A percentile compares a stretch with the other conserved stretches of the same genome.
Evolutionary conservation across 2,113 vertebrate species (phyloP).

Genomic region (Oxygymnocypris stewartii): DNA sequence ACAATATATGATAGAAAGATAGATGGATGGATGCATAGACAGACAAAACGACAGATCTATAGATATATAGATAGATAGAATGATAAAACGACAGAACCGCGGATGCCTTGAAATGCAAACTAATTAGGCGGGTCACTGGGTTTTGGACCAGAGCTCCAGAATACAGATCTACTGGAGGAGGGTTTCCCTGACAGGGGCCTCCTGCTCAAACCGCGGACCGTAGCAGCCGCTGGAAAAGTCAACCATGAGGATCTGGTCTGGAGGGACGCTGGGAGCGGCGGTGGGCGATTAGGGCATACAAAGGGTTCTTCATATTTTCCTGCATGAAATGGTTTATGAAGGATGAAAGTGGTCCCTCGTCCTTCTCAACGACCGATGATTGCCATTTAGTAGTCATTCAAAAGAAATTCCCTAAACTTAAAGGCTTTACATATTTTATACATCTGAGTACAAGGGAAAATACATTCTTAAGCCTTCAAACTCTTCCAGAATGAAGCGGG

Average conservation of each 20-base stretch:
- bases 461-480: slow-evolving; percentile 13
- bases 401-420: slow-evolving; percentile 14
- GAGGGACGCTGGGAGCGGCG: slow-evolving; percentile 2
- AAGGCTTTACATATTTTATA: neutral
- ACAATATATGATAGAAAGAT: neutral
- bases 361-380: slow-evolving; percentile 41
- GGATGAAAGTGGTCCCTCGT: slow-evolving; percentile 46
- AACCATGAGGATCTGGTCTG: neutral
- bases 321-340: slow-evolving; percentile 50
- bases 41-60: neutral
- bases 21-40: neutral
- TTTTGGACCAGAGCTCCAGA: neutral
- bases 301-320: slow-evolving; percentile 40
- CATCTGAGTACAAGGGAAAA: slow-evolving; percentile 19
- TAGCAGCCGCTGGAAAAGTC: slow-evolving; percentile 42
- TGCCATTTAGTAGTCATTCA: slow-evolving; percentile 42
- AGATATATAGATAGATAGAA: neutral
- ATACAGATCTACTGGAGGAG: neutral
- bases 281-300: slow-evolving; percentile 32
- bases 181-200: slow-evolving; percentile 36
- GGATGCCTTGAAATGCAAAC: neutral
- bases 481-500: neutral
- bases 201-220: slow-evolving; percentile 35
- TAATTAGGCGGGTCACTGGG: neutral
- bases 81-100: neutral